Evolutionary conservation across 1,140 invertebrate species (phyloP).

Genomic region (Anthonomus grandis): DNA sequence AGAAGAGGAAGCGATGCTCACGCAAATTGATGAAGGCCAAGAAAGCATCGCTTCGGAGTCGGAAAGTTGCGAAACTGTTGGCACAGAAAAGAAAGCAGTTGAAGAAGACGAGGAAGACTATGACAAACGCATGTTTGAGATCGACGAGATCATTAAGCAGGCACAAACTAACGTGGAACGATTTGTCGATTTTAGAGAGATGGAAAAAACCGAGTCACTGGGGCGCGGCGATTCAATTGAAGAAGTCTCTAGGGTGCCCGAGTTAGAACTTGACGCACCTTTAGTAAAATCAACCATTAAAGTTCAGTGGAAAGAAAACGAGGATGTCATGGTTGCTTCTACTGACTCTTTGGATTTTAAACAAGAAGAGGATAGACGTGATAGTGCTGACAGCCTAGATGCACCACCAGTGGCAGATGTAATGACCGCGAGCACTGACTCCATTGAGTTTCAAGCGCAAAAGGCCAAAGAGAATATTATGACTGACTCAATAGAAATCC

Average conservation of each 20-base stretch:
- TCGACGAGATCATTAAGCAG: slow-evolving; percentile 70
- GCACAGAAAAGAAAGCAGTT: slow-evolving; percentile 50
- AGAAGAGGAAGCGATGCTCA: slow-evolving; percentile 79
- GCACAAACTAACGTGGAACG: slow-evolving; percentile 68
- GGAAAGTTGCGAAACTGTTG: slow-evolving; percentile 67
- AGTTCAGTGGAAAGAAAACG: slow-evolving; percentile 44
- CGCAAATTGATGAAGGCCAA: slow-evolving; percentile 67
- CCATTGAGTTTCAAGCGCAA: slow-evolving; percentile 56
- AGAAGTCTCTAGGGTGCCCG: slow-evolving; percentile 52
- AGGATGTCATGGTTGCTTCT: slow-evolving; percentile 58
- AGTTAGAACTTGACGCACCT: slow-evolving; percentile 51
- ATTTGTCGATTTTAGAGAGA: slow-evolving; percentile 56
- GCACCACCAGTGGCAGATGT: slow-evolving; percentile 51
- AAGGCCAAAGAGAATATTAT: slow-evolving; percentile 40
- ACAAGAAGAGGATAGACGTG: slow-evolving; percentile 44
- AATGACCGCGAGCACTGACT: slow-evolving; percentile 62
- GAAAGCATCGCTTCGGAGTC: slow-evolving; percentile 62
- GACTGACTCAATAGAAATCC: slow-evolving; percentile 54
- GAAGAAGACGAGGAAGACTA: slow-evolving; percentile 60
- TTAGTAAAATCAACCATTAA: slow-evolving; percentile 36
- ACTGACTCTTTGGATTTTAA: slow-evolving; percentile 62
- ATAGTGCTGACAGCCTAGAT: slow-evolving; percentile 59
- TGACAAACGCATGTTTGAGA: slow-evolving; percentile 68
- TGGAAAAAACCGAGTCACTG: slow-evolving; percentile 51
- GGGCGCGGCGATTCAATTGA: slow-evolving; percentile 52